Conservation (phyloP, 2,113 vertebrate species). For the Rynchops niger region DNA sequence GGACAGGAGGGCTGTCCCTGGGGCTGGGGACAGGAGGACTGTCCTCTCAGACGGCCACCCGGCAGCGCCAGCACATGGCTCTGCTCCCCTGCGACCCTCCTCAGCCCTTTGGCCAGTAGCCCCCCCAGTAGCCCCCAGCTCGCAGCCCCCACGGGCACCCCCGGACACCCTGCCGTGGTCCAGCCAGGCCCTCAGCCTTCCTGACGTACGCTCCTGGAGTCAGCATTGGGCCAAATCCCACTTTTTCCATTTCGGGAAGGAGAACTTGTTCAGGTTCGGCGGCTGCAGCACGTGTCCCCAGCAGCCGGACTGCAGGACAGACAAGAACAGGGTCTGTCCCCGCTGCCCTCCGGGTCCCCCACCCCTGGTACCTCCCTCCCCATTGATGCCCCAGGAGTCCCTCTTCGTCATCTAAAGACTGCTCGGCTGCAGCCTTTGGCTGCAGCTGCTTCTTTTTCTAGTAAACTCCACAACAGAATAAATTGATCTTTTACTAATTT, state of each 20-base stretch:
- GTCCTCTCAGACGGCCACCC: too few relatives aligned
- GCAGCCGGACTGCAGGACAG: not conserved
- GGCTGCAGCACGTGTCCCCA: rapidly evolving
- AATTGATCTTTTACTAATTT: not conserved
- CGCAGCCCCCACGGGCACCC: not conserved
- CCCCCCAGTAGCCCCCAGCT: too few relatives aligned
- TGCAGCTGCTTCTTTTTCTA: not conserved
- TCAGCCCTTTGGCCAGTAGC: not conserved
- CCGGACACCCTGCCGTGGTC: rapidly evolving
- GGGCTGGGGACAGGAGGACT: too few relatives aligned
- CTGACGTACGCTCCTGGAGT: not conserved
- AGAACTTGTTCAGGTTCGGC: not conserved
- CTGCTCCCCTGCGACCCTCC: not conserved
- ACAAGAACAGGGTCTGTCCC: too few relatives aligned
- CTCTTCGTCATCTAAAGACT: not conserved
- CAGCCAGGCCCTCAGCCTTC: not conserved
- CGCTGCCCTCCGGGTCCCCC: not conserved
- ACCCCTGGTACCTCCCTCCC: not conserved
- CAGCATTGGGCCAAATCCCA: too few relatives aligned
- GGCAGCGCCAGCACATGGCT: rapidly evolving
- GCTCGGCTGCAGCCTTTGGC: not conserved
- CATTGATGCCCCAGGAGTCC: not conserved
- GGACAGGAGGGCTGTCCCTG: too few relatives aligned
- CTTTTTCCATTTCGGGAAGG: not conserved
- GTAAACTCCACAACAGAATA: not conserved